A percentile compares a stretch with the other conserved stretches of the same genome.
Conservation (phyloP, 2,113 vertebrate species). For the Etheostoma spectabile region DNA sequence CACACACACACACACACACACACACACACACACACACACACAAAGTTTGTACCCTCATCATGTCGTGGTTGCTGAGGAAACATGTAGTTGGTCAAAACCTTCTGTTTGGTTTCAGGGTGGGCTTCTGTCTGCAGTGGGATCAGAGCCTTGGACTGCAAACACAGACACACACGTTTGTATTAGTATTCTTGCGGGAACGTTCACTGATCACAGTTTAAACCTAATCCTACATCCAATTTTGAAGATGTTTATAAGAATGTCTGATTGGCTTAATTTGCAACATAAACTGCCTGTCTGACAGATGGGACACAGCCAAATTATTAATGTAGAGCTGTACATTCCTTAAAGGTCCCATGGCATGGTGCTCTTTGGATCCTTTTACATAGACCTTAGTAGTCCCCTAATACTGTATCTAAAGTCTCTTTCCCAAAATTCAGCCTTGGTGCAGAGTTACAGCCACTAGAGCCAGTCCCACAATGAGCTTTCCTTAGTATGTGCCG, state of each 20-base stretch:
- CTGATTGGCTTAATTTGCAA: background rate
- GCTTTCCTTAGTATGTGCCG: too few relatives aligned
- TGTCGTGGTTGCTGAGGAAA: slow-evolving; percentile 98
- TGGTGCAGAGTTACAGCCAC: too few relatives aligned
- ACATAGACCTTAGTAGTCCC: too few relatives aligned
- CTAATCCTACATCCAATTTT: background rate
- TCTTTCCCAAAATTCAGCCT: too few relatives aligned
- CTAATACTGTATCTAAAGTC: too few relatives aligned
- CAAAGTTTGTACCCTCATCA: slow-evolving; percentile 89
- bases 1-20: slow-evolving; percentile 1
- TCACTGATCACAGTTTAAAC: slow-evolving; percentile 1
- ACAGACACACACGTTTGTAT: slow-evolving; percentile 23
- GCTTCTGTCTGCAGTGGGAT: slow-evolving; percentile 99
- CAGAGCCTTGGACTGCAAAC: slow-evolving; percentile 95
- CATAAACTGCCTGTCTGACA: background rate
- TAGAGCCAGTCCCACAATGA: too few relatives aligned
- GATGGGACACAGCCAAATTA: background rate
- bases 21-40: slow-evolving; percentile 19
- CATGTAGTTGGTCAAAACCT: slow-evolving; percentile 99
- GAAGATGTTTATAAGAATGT: background rate
- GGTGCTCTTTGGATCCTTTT: too few relatives aligned
- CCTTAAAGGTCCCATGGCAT: background rate
- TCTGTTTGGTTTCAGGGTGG: slow-evolving; percentile 98
- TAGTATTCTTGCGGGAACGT: slow-evolving; percentile 5
- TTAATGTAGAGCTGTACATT: background rate